Base-by-base conservation (phyloP, 2,888 invertebrate species). In the Drosophila fungiperda region DNA sequence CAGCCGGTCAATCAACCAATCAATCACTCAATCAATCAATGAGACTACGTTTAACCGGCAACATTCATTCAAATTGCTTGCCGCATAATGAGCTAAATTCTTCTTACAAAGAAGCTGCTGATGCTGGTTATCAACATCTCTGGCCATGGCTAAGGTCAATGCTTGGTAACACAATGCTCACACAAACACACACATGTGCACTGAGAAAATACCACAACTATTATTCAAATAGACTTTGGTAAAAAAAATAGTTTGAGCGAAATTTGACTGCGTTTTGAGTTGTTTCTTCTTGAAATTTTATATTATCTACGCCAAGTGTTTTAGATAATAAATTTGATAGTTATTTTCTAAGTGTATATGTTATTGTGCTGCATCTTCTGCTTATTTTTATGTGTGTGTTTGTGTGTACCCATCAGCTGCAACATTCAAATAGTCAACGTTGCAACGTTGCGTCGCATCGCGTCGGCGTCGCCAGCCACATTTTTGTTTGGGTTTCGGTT, bases 371-470 rank as follows among this genome's bases (percentile, higher is more conserved):
- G 74, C 59, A 66, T 68, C 75, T 73, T 68, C 59, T 53, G 77
- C 60, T 45, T n/a, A 57, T 58, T 48, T 60, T 23, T 49, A 83
- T 83, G 20, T 32, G 42, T 42, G 42, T 57, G 26, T 40, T 45
- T 74, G 80, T 86, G 73, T 85, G 88, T 88, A 87, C 81, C 86
- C 90, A 73, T 90, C 87, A 90, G 83, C 80, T 83, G 80, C 88
- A 80, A 87, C 83, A 87, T 90, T 90, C 88, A 83, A 89, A 87
- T 88, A 83, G 80, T 82, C 79, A 69, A 73, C 79, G 78, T 68
- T 68, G 73, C 66, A 61, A 73, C 64, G 55, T 57, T 62, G 67
- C 53, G 38, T 48, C 58, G 69, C 60, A n/a, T 33, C 58, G 65
- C 68, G 55, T 73, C 54, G 57, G 61, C 67, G 76, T 60, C 78